A percentile compares a stretch with the other conserved stretches of the same genome.
Conservation (phyloP, 2,113 vertebrate genomes). For the Alligator mississippiensis region DNA sequence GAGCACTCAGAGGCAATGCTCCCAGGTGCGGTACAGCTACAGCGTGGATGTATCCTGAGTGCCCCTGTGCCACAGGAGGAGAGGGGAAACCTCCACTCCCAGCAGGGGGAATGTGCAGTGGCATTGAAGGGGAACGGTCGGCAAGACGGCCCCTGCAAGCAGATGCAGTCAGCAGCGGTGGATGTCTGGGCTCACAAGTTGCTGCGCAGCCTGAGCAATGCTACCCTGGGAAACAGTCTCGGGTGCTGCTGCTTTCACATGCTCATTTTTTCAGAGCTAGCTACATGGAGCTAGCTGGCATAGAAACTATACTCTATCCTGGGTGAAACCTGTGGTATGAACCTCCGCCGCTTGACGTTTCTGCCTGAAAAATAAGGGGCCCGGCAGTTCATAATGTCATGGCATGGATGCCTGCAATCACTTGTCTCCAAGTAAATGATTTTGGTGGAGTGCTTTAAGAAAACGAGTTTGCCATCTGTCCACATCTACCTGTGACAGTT, state of each 20-base stretch:
- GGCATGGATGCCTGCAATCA: background rate
- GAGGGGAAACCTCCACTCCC: too few relatives aligned
- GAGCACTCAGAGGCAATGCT: background rate
- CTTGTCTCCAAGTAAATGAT: background rate
- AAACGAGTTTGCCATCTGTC: conserved; percentile 25
- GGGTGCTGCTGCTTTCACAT: background rate
- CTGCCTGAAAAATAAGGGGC: background rate
- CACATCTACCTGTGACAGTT: conserved; percentile 34
- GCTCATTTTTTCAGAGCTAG: background rate
- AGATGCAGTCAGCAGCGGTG: background rate
- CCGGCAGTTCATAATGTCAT: background rate
- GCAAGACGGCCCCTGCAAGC: background rate
- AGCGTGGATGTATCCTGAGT: too few relatives aligned
- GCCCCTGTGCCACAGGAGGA: background rate
- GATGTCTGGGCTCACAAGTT: background rate
- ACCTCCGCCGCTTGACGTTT: background rate
- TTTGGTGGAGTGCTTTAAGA: background rate
- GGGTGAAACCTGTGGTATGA: background rate
- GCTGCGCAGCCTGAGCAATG: background rate
- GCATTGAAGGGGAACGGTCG: background rate
- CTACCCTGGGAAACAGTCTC: background rate
- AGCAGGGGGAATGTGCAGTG: rapidly evolving
- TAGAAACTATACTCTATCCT: background rate
- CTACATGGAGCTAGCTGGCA: background rate
- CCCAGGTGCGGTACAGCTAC: background rate